phyloP scores from a whole-genome alignment of 2,797 vertebrate genomes.

The Poecilia gillii region DNA sequence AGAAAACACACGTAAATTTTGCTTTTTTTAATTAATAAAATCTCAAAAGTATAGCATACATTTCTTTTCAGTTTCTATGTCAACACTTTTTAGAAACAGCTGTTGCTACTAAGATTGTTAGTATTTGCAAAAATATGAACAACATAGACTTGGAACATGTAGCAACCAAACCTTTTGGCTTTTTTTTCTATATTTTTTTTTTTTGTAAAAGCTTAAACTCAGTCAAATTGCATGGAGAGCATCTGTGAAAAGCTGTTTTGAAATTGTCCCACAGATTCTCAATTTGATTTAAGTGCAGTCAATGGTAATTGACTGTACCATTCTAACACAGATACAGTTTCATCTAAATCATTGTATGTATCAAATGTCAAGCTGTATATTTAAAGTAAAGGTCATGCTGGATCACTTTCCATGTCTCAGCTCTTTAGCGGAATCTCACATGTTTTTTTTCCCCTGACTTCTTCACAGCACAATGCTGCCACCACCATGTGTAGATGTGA shows the following conservation, averaged over 20 bases:
- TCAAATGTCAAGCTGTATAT: neutral
- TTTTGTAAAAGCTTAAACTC: neutral
- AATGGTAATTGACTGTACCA: neutral
- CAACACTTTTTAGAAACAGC: neutral
- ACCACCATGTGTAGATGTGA: too few species aligned
- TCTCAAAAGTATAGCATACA: neutral
- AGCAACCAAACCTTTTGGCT: neutral
- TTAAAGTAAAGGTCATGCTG: neutral
- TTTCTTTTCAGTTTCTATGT: neutral
- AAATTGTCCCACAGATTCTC: neutral
- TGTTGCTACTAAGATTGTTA: neutral
- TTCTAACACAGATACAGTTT: neutral
- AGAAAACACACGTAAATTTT: neutral
- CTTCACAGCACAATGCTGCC: neutral
- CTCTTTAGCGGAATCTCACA: neutral
- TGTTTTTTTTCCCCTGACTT: neutral
- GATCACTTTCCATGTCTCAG: neutral
- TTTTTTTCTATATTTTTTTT: neutral
- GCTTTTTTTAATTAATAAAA: neutral
- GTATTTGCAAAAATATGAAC: neutral
- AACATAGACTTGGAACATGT: neutral
- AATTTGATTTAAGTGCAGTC: neutral
- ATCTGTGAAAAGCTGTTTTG: neutral
- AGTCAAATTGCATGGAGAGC: neutral
- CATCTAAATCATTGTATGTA: neutral